These are phyloP conservation scores for Neopelma chrysocephalum DNA, from an alignment of 2,797 vertebrate genomes.

Conservation along the genomic window DNA sequence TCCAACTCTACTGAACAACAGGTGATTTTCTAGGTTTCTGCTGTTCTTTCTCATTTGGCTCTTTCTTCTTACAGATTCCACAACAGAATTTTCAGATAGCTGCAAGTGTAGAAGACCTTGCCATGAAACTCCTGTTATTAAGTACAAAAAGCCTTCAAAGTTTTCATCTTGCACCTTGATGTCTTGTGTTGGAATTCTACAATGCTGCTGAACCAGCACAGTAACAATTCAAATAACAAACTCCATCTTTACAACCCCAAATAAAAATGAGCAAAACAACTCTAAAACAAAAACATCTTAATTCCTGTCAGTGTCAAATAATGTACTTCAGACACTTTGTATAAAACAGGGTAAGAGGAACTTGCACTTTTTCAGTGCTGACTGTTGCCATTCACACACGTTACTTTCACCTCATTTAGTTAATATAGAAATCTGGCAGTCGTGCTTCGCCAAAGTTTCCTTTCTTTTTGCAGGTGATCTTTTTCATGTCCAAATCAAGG, in stretches of 20 bases:
- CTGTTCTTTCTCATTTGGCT: background rate
- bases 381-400: background rate
- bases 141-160: background rate
- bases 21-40: background rate
- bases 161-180: background rate
- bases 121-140: background rate
- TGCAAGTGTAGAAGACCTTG: background rate
- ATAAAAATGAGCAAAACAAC: background rate
- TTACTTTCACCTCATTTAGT: background rate
- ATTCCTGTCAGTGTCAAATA: background rate
- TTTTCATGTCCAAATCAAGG: background rate
- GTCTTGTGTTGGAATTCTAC: background rate
- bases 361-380: background rate
- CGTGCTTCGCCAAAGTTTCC: background rate
- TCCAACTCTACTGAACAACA: background rate
- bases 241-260: background rate
- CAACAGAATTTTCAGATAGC: background rate
- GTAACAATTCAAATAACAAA: background rate
- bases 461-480: background rate
- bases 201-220: background rate
- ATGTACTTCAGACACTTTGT: background rate
- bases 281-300: background rate
- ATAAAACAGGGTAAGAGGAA: background rate
- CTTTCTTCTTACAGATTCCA: background rate
- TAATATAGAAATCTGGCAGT: background rate